Evolutionary conservation across 2,888 invertebrate genomes (phyloP).

Genomic region (Pachymerium ferrugineum): DNA sequence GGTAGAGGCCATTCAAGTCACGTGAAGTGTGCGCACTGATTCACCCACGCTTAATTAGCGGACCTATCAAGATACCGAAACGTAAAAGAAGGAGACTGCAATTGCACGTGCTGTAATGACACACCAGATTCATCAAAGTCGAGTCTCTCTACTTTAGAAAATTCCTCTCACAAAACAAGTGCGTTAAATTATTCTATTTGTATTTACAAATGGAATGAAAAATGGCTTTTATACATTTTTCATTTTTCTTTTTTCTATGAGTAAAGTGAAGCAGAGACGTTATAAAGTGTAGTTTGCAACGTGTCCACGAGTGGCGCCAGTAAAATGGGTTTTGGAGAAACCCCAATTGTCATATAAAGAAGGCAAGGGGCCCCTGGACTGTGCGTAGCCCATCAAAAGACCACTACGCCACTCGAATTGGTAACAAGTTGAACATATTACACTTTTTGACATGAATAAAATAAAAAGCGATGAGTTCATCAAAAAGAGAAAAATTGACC

Average conservation of each 20-base stretch:
- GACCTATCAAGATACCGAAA: slow-evolving; percentile 21
- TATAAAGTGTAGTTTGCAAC: background rate
- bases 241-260: background rate
- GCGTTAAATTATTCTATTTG: no score
- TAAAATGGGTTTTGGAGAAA: slow-evolving; percentile 18
- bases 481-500: background rate
- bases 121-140: slow-evolving; percentile 15
- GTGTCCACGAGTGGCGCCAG: slow-evolving; percentile 12
- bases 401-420: slow-evolving; percentile 12
- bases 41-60: slow-evolving; percentile 25
- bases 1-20: slow-evolving; percentile 25
- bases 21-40: slow-evolving; percentile 5
- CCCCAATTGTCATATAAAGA: slow-evolving; percentile 25
- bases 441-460: slow-evolving; percentile 2
- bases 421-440: slow-evolving; percentile 11
- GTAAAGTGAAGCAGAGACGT: background rate
- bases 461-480: background rate
- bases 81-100: slow-evolving; percentile 1
- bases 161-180: no score
- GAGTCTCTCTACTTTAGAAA: background rate
- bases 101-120: slow-evolving; percentile 12
- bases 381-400: slow-evolving; percentile 10
- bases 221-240: background rate
- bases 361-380: slow-evolving; percentile 4
- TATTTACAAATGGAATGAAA: background rate